Percentiles rank a stretch among this genome's conserved stretches.
These are phyloP conservation scores for Leptodactylus fallax DNA, from an alignment of 2,797 vertebrate species.

Conservation along the genomic window DNA sequence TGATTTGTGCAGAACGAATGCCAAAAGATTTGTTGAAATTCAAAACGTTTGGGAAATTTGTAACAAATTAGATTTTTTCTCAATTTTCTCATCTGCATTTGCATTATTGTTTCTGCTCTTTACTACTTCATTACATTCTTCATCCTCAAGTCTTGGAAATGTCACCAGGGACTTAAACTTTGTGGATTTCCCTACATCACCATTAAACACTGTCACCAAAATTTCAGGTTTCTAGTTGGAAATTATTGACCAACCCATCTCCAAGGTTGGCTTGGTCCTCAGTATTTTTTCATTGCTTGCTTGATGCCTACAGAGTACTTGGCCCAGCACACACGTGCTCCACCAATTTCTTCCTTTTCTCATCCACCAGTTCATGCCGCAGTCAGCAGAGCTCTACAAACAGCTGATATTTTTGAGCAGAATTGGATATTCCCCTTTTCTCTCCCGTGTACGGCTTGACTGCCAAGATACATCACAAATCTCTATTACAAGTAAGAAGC, in stretches of 20 bases:
- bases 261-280: not conserved
- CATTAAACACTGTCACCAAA: too few species aligned
- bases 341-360: not conserved
- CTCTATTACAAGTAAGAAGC: slow-evolving; percentile 26
- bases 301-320: not conserved
- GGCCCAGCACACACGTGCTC: not conserved
- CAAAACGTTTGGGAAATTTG: too few species aligned
- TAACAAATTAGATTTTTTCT: too few species aligned
- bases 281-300: not conserved
- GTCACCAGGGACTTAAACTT: not conserved
- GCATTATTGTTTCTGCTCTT: not conserved
- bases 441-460: not conserved
- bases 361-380: not conserved
- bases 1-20: too few species aligned
- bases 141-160: not conserved
- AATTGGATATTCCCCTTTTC: not conserved
- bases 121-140: not conserved
- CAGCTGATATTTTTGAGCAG: not conserved
- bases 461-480: slow-evolving; percentile 6
- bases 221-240: too few species aligned
- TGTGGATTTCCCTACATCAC: not conserved
- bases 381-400: not conserved
- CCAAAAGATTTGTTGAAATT: too few species aligned
- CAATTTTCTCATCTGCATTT: not conserved
- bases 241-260: too few species aligned